Conservation (phyloP, 2,888 invertebrate species). For the Thecocarcelia acutangulata region DNA sequence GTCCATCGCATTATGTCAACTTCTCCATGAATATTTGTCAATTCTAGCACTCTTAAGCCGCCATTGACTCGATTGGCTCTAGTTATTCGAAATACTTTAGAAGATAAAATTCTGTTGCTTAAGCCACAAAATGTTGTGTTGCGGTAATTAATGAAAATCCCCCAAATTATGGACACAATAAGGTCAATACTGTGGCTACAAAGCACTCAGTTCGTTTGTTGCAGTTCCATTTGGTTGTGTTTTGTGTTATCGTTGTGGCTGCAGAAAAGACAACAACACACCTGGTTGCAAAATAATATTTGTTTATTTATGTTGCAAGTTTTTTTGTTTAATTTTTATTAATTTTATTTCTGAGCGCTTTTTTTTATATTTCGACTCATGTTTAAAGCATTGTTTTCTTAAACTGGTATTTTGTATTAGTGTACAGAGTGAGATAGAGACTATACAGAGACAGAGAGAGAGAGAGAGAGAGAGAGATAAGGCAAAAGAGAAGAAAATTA, state of each 20-base stretch:
- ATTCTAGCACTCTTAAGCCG: constrained; percentile 27
- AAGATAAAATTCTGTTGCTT: constrained; percentile 49
- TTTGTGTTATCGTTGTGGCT: constrained; percentile 4
- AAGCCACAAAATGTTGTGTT: constrained; percentile 34
- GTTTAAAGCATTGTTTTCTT: constrained; percentile 57
- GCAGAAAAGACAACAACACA: constrained; percentile 47
- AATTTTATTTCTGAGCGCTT: constrained; percentile 1
- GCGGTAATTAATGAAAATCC: constrained; percentile 68
- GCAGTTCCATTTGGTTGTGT: neutral
- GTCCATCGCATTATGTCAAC: constrained; percentile 63
- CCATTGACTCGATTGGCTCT: constrained; percentile 23
- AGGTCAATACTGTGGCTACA: constrained; percentile 60
- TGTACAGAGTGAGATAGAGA: neutral
- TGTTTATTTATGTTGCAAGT: constrained; percentile 30
- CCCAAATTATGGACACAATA: constrained; percentile 68
- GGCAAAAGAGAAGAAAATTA: neutral
- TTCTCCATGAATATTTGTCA: constrained; percentile 53
- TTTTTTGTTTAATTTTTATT: constrained; percentile 23
- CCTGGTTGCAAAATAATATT: constrained; percentile 65
- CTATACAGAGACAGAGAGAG: no score
- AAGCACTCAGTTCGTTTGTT: neutral
- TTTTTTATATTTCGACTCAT: constrained; percentile 59
- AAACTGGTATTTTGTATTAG: constrained; percentile 52
- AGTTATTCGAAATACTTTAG: constrained; percentile 27
- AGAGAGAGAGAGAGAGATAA: no score